These are phyloP conservation scores for Lutraria lutraria DNA, from an alignment of 2,888 invertebrate species.

Conservation along the genomic window DNA sequence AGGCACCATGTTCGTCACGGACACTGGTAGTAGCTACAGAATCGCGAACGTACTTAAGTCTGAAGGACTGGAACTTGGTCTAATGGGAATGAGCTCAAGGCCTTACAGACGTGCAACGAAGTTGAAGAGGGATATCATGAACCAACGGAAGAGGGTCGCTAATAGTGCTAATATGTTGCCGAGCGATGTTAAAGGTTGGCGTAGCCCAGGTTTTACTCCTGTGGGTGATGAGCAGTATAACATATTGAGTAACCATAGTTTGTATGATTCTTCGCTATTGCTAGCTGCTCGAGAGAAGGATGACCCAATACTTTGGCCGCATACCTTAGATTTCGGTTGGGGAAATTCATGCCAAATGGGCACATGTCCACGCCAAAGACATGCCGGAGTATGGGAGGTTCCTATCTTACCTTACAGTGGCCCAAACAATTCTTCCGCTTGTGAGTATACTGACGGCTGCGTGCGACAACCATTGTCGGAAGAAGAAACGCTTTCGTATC, in stretches of 20 bases:
- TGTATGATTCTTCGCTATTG: conserved; percentile 77
- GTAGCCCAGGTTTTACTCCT: conserved; percentile 69
- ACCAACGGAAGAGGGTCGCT: conserved; percentile 59
- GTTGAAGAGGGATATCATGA: conserved; percentile 58
- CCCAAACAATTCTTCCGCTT: conserved; percentile 65
- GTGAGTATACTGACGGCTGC: conserved; percentile 79
- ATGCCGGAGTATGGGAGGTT: conserved; percentile 76
- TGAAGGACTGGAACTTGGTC: conserved; percentile 72
- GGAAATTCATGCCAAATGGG: conserved; percentile 63
- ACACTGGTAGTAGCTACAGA: conserved; percentile 70
- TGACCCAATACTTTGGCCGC: conserved; percentile 72
- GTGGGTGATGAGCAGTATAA: conserved; percentile 71
- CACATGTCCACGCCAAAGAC: conserved; percentile 61
- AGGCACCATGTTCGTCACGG: conserved; percentile 75
- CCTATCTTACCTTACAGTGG: conserved; percentile 71
- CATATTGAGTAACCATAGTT: conserved; percentile 64
- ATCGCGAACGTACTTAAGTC: conserved; percentile 68
- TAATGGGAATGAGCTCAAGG: conserved; percentile 67
- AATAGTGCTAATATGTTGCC: conserved; percentile 50
- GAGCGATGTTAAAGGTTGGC: conserved; percentile 70
- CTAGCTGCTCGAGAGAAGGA: conserved; percentile 37
- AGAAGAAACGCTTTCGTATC: conserved; percentile 87
- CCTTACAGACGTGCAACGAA: conserved; percentile 45
- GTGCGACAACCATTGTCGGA: conserved; percentile 64
- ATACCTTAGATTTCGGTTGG: conserved; percentile 75